phyloP scores from a whole-genome alignment of 2,797 vertebrate species.

The Trichosurus vulpecula region DNA sequence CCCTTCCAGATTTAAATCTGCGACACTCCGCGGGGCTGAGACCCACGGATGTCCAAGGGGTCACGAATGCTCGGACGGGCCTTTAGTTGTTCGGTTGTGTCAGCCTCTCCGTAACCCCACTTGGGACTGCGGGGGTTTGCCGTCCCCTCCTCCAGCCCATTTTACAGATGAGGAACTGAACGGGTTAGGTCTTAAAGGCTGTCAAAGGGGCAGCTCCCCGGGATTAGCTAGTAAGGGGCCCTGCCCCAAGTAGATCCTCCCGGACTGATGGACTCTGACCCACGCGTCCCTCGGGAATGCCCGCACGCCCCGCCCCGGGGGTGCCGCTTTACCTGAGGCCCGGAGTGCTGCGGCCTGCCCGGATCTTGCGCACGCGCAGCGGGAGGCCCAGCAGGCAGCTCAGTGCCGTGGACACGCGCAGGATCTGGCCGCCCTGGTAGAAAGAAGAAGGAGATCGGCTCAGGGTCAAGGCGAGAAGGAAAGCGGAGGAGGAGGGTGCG shows the following conservation, averaged over 20 bases:
- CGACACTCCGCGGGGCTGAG: neutral
- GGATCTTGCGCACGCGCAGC: slow-evolving; percentile 91
- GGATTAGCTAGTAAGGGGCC: neutral
- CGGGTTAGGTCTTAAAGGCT: neutral
- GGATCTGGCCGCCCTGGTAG: slow-evolving; percentile 94
- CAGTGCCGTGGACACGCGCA: slow-evolving; percentile 92
- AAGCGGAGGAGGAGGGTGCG: neutral
- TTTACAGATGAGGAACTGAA: neutral
- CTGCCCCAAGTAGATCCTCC: neutral
- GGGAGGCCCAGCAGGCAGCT: slow-evolving; percentile 91
- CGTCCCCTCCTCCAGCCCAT: neutral
- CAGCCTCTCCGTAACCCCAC: no score
- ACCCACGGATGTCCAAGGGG: neutral
- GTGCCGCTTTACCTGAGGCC: slow-evolving; percentile 90
- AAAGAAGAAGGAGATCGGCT: neutral
- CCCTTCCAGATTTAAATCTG: neutral
- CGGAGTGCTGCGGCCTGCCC: slow-evolving; percentile 94
- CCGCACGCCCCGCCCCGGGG: rapidly evolving
- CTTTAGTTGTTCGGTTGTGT: no score
- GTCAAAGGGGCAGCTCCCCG: neutral
- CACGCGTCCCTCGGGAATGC: neutral
- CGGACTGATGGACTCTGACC: no score
- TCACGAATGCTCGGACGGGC: no score
- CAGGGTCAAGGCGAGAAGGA: neutral
- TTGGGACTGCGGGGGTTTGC: no score